phyloP scores from a whole-genome alignment of 2,888 invertebrate genomes.

The Oligia latruncula region DNA sequence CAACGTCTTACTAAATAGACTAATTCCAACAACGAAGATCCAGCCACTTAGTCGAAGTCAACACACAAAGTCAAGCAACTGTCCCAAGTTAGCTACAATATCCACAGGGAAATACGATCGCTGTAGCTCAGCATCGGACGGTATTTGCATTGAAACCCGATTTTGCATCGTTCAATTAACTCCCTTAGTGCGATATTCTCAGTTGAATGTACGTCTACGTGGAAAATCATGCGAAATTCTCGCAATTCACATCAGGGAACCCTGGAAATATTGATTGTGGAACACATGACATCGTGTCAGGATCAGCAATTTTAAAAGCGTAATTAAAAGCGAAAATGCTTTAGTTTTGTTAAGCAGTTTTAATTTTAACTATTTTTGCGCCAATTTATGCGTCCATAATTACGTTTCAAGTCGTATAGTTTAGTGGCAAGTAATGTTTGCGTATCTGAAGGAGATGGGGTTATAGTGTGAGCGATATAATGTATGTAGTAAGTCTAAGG shows the following conservation, averaged over 20 bases:
- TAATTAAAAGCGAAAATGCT: slow-evolving; percentile 19
- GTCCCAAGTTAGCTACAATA: background rate
- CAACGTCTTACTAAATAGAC: background rate
- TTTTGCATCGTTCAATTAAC: slow-evolving; percentile 6
- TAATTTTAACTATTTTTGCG: slow-evolving; percentile 28
- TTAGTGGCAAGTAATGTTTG: slow-evolving; percentile 12
- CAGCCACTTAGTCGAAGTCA: slow-evolving; percentile 2
- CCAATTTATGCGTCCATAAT: slow-evolving; percentile 5
- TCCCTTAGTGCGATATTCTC: background rate
- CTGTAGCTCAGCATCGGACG: background rate
- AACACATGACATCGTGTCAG: background rate
- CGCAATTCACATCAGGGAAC: background rate
- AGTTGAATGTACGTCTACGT: background rate
- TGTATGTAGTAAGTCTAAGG: background rate
- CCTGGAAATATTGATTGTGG: slow-evolving; percentile 6
- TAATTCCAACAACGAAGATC: background rate
- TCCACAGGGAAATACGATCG: slow-evolving; percentile 7
- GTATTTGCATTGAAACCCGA: slow-evolving; percentile 32
- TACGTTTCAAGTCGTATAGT: slow-evolving; percentile 26
- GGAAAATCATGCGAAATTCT: slow-evolving; percentile 10
- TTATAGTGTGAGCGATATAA: slow-evolving; percentile 20
- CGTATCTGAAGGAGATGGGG: slow-evolving; percentile 1
- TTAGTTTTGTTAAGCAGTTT: slow-evolving; percentile 5
- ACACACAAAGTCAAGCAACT: slow-evolving; percentile 17
- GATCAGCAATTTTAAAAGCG: slow-evolving; percentile 27